Conservation (phyloP, 2,888 invertebrate genomes). For the Hirudinaria manillensis region DNA sequence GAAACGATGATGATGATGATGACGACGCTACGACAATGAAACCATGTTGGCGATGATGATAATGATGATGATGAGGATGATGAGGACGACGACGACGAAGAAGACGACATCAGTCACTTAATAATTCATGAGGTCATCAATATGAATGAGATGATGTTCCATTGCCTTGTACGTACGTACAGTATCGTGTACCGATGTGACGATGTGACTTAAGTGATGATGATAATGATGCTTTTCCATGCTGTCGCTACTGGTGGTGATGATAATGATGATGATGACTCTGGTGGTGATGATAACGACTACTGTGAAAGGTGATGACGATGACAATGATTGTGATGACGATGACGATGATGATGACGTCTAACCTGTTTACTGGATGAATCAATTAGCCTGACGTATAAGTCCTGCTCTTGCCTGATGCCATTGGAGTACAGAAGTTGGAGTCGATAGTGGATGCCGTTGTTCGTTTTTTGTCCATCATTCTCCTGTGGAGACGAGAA, state of each 20-base stretch:
- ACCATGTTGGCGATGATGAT: background rate
- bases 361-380: conserved; percentile 95
- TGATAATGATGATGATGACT: conserved; percentile 6
- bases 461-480: conserved; percentile 94
- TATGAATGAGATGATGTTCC: too few relatives aligned
- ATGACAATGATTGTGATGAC: conserved; percentile 16
- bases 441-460: conserved; percentile 95
- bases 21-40: too few relatives aligned
- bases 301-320: background rate
- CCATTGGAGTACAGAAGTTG: conserved; percentile 93
- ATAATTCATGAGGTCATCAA: too few relatives aligned
- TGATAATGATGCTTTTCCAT: conserved; percentile 4
- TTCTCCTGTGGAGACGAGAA: conserved; percentile 68
- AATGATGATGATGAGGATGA: conserved; percentile 3
- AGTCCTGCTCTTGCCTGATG: conserved; percentile 93
- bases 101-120: background rate
- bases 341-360: conserved; percentile 14
- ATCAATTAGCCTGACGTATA: conserved; percentile 94
- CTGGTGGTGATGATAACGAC: conserved; percentile 13
- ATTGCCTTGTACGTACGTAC: too few relatives aligned
- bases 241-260: background rate
- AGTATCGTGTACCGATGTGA: too few relatives aligned
- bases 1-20: background rate
- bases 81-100: conserved; percentile 9
- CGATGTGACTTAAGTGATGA: background rate